These are phyloP conservation scores for Platichthys stellatus DNA, from an alignment of 2,113 vertebrate species.

Conservation along the genomic window DNA sequence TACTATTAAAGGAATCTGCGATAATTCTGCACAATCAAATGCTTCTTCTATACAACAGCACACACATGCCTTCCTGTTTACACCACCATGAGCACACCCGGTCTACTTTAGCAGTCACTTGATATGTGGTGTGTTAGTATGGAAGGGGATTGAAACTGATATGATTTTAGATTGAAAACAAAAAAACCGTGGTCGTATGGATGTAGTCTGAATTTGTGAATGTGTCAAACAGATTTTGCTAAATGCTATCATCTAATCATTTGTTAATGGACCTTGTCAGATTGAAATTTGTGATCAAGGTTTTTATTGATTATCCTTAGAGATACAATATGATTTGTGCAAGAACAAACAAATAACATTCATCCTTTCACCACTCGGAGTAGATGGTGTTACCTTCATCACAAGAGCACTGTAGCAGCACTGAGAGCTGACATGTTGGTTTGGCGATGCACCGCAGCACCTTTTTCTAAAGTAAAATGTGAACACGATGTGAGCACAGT, in stretches of 20 bases:
- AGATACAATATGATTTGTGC: not conserved
- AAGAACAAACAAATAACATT: not conserved
- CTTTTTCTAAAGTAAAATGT: constrained; percentile 5
- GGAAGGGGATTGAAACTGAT: too few species aligned
- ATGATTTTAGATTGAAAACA: too few species aligned
- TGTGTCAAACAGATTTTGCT: too few species aligned
- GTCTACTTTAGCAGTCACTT: too few species aligned
- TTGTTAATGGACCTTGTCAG: too few species aligned
- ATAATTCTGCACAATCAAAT: too few species aligned
- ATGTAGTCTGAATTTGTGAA: not conserved
- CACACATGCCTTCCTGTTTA: too few species aligned
- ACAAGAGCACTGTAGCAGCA: not conserved
- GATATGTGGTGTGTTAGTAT: too few species aligned
- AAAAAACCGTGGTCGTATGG: too few species aligned
- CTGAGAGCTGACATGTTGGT: not conserved
- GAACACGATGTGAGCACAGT: not conserved
- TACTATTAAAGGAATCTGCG: too few species aligned
- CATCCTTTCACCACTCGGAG: not conserved
- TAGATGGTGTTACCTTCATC: not conserved
- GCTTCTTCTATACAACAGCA: too few species aligned
- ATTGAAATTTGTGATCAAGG: not conserved
- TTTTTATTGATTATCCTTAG: constrained; percentile 18
- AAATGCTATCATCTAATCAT: not conserved
- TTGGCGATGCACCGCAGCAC: not conserved
- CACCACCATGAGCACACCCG: too few species aligned